Evolutionary conservation across 2,797 vertebrate species (phyloP).

Genomic region (Sebastes trivittatus): DNA sequence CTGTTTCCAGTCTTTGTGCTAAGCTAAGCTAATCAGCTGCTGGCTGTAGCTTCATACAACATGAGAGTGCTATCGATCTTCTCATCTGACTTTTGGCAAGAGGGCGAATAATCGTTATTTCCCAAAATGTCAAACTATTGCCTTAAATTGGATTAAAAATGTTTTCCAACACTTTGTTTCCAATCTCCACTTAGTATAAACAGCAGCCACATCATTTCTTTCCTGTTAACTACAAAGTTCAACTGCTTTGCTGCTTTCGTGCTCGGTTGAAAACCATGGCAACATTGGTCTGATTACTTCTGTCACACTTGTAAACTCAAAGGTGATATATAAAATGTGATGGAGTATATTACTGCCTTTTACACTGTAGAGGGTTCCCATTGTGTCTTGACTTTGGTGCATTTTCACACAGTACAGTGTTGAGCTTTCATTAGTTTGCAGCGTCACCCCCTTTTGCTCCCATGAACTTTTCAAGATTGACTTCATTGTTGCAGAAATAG

Average conservation of each 20-base stretch:
- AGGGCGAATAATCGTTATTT: accelerated
- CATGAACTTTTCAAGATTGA: constrained; percentile 40
- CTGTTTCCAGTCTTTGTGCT: background rate
- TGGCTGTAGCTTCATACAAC: background rate
- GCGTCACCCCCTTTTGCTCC: background rate
- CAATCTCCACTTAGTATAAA: background rate
- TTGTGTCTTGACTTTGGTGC: constrained; percentile 6
- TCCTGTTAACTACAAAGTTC: constrained; percentile 11
- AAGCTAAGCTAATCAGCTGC: background rate
- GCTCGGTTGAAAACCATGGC: constrained; percentile 17
- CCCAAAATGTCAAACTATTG: background rate
- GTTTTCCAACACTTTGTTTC: background rate
- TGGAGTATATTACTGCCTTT: constrained; percentile 1
- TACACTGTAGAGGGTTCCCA: background rate
- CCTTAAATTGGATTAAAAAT: background rate
- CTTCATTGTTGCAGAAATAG: constrained; percentile 49
- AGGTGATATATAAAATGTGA: constrained; percentile 2
- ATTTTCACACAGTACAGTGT: constrained; percentile 25
- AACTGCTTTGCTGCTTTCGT: constrained; percentile 2
- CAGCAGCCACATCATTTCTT: background rate
- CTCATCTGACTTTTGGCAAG: background rate
- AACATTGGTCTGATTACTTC: constrained; percentile 26
- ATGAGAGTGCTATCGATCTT: background rate
- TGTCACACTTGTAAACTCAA: constrained; percentile 33
- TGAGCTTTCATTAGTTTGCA: constrained; percentile 10